Evolutionary conservation across 2,888 invertebrate species (phyloP).

Genomic region (Dicycla oo): DNA sequence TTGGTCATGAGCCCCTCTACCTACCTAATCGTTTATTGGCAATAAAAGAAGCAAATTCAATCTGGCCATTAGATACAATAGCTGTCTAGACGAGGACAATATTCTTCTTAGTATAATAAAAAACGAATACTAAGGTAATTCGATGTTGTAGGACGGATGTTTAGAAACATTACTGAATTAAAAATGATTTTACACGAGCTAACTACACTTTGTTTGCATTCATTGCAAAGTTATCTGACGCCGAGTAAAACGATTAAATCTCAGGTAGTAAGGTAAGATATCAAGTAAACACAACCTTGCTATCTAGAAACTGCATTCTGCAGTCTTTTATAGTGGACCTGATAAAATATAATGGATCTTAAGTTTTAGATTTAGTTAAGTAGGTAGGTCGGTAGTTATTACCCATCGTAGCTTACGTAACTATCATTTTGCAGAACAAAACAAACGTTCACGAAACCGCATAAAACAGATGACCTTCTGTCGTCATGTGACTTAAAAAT

Average conservation of each 20-base stretch:
- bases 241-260: slow-evolving; percentile 9
- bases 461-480: slow-evolving; percentile 45
- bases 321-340: not conserved
- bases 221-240: not conserved
- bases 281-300: slow-evolving; percentile 13
- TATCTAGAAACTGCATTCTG: not conserved
- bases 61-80: too few relatives aligned
- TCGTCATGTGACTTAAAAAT: slow-evolving; percentile 47
- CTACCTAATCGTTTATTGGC: not conserved
- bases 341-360: too few relatives aligned
- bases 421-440: slow-evolving; percentile 14
- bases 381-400: not conserved
- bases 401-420: not conserved
- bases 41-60: too few relatives aligned
- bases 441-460: slow-evolving; percentile 24
- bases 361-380: too few relatives aligned
- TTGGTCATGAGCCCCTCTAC: too few relatives aligned
- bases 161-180: not conserved
- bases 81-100: not conserved
- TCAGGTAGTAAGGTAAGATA: slow-evolving; percentile 2
- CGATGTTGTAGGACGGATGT: not conserved
- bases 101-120: too few relatives aligned
- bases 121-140: too few relatives aligned
- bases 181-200: not conserved
- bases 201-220: not conserved